Conservation (phyloP, 1,140 invertebrate genomes). For the Fopius arisanus region DNA sequence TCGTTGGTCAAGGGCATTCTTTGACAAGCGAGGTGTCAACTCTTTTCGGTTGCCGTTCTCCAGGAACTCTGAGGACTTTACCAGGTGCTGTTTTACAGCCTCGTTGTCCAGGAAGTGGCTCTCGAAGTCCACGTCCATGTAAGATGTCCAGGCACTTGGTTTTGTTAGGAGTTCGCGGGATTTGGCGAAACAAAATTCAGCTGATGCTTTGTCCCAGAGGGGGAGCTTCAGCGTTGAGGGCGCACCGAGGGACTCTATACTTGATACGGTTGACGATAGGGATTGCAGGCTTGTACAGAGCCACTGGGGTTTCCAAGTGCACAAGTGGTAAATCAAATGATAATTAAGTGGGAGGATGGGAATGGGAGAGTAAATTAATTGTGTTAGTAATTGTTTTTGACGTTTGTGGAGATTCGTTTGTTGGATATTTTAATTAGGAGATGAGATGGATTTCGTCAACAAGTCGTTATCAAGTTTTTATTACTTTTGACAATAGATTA, state of each 20-base stretch:
- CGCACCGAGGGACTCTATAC: constrained; percentile 63
- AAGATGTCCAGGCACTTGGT: constrained; percentile 62
- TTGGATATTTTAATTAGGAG: neutral
- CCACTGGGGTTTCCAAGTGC: constrained; percentile 52
- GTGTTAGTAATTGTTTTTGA: neutral
- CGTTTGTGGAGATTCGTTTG: neutral
- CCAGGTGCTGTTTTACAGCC: constrained; percentile 49
- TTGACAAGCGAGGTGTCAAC: neutral
- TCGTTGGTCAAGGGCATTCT: constrained; percentile 28
- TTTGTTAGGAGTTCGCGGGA: constrained; percentile 73
- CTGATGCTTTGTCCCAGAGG: constrained; percentile 76
- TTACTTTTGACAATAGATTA: too few species aligned
- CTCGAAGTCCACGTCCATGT: constrained; percentile 59
- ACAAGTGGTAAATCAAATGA: constrained; percentile 14
- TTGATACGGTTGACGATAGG: constrained; percentile 62
- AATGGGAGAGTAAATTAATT: neutral
- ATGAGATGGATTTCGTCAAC: neutral
- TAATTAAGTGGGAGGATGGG: constrained; percentile 13
- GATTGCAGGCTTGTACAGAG: constrained; percentile 68
- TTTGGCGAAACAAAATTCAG: constrained; percentile 78
- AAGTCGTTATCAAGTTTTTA: too few species aligned
- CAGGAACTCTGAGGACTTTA: constrained; percentile 57
- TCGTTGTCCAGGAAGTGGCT: constrained; percentile 50
- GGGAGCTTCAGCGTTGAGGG: constrained; percentile 69
- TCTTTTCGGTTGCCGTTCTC: constrained; percentile 51